Base-by-base conservation (phyloP, 2,888 invertebrate species). In the Erynnis tages region DNA sequence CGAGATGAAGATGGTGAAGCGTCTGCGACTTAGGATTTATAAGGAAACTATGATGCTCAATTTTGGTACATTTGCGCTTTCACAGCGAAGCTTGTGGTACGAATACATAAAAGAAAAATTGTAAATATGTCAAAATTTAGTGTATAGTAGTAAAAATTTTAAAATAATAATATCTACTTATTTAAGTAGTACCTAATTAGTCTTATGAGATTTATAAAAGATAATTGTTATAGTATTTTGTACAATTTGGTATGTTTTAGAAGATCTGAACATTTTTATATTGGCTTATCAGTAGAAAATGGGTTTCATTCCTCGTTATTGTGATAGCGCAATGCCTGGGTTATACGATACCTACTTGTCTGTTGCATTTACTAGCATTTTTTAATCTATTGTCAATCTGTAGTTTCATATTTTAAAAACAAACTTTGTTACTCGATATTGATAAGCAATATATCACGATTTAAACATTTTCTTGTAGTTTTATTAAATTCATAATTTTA, bases 331-430 rank as follows among this genome's bases (percentile, higher is more conserved):
- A 78, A 82, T 80, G 73, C 79, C 80, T 82, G 73, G 71, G 66
- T 78, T 73, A 69, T 70, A 66, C 71, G 72, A 69, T 70, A 66
- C 71, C 58, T 61, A 75, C 76, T 75, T 80, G 73, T 82, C 76
- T 73, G 73, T 84, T 88, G 89, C 89, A 89, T 89, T 89, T 89
- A 89, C 76, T 84, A 88, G 89, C 87, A 88, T 89, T 88, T 89
- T 32, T 73, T 71, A 77, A 72, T 74, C 68, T 74, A 75, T 76
- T 75, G 66, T 82, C 79, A 79, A 79, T 71, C 73, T 79, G 71
- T 75, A 72, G 71, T 77, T 76, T 76, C 79, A 71, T 77, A 79
- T 77, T 80, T 73, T 81, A 79, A 75, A 79, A 77, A 76, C 83
- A 76, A 74, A 77, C 76, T 77, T 82, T 88, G 87, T 88, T 88